A percentile compares a stretch with the other conserved stretches of the same genome.
These are phyloP conservation scores for Tachystola acroxantha DNA, from an alignment of 2,888 invertebrate species.

Conservation along the genomic window DNA sequence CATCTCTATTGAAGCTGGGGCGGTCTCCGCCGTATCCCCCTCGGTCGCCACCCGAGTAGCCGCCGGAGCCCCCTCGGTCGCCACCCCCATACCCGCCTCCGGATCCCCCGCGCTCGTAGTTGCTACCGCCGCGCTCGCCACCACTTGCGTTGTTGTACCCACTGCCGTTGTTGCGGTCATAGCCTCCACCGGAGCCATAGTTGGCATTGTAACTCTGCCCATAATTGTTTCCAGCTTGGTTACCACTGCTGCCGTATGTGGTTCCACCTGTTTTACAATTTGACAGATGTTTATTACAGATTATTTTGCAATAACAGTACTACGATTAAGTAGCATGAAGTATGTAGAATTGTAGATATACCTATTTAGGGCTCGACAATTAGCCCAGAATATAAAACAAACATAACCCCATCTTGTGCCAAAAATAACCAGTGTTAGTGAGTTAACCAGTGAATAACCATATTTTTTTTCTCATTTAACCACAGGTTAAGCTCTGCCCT, in stretches of 20 bases:
- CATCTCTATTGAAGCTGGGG: constrained; percentile 75
- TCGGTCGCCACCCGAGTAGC: constrained; percentile 51
- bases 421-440: too few relatives aligned
- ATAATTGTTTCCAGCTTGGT: constrained; percentile 47
- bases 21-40: constrained; percentile 61
- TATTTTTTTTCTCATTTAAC: too few relatives aligned
- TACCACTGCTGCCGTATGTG: constrained; percentile 46
- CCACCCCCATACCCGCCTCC: constrained; percentile 42
- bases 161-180: constrained; percentile 30
- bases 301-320: too few relatives aligned
- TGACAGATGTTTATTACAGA: too few relatives aligned
- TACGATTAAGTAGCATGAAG: too few relatives aligned
- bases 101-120: constrained; percentile 21
- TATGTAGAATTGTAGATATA: too few relatives aligned
- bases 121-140: constrained; percentile 30
- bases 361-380: too few relatives aligned
- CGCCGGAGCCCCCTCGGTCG: constrained; percentile 56
- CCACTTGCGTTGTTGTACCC: constrained; percentile 22
- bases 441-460: too few relatives aligned
- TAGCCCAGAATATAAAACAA: too few relatives aligned
- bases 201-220: constrained; percentile 51
- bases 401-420: too few relatives aligned
- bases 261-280: constrained; percentile 32
- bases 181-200: constrained; percentile 43
- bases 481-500: too few relatives aligned